Percentiles rank a stretch among this genome's conserved stretches.
These are phyloP conservation scores for Seira ritae DNA, from an alignment of 2,888 invertebrate species.

Conservation along the genomic window DNA sequence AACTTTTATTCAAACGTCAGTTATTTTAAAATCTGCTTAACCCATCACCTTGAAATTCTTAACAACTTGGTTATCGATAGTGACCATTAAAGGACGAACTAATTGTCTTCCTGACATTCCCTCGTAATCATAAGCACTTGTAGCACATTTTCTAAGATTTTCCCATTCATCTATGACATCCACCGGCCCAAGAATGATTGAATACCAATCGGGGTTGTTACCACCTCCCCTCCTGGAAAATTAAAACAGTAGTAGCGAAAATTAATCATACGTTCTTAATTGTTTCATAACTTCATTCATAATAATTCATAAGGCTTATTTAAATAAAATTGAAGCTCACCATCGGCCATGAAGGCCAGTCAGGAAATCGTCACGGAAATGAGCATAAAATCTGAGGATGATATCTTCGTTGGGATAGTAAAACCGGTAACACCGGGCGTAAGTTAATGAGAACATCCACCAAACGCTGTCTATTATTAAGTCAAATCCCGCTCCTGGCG, in stretches of 20 bases:
- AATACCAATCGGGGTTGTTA: background rate
- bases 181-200: slow-evolving; percentile 41
- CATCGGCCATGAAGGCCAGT: slow-evolving; percentile 26
- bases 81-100: slow-evolving; percentile 42
- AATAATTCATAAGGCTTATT: background rate
- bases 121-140: slow-evolving; percentile 41
- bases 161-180: background rate
- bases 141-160: slow-evolving; percentile 39
- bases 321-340: slow-evolving; percentile 10
- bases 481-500: slow-evolving; percentile 28
- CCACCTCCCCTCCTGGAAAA: slow-evolving; percentile 44
- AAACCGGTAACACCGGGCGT: slow-evolving; percentile 21
- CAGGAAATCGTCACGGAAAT: slow-evolving; percentile 46
- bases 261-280: background rate
- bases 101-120: slow-evolving; percentile 38
- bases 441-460: slow-evolving; percentile 54
- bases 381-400: slow-evolving; percentile 32
- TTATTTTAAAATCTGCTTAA: too few relatives aligned
- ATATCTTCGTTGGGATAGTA: slow-evolving; percentile 52
- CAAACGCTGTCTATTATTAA: slow-evolving; percentile 48
- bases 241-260: background rate
- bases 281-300: background rate
- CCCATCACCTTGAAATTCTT: slow-evolving; percentile 32
- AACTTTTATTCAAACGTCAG: too few relatives aligned
- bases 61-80: background rate